Evolutionary conservation across 2,888 invertebrate species (phyloP).

Genomic region (Nemotelus pantherinus): DNA sequence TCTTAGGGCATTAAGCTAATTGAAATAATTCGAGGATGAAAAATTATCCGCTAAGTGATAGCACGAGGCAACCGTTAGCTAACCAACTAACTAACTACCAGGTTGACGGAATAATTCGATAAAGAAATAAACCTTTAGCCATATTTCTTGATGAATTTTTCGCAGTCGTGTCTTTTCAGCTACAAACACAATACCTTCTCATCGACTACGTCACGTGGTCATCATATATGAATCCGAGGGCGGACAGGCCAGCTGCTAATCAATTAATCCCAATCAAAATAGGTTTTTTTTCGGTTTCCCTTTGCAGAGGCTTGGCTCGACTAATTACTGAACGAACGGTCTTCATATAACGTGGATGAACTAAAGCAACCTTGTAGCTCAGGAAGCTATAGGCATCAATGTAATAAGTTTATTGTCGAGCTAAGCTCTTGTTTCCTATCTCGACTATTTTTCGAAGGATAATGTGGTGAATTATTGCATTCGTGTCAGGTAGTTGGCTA

Average conservation of each 20-base stretch:
- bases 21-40: constrained; percentile 46
- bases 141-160: constrained; percentile 13
- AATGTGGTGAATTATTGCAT: constrained; percentile 31
- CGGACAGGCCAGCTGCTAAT: constrained; percentile 44
- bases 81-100: neutral
- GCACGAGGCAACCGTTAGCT: constrained; percentile 29
- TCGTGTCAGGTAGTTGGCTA: neutral
- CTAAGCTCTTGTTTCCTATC: constrained; percentile 25
- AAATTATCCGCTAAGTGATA: constrained; percentile 29
- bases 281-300: neutral
- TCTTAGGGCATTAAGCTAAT: constrained; percentile 50
- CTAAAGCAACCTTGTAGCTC: constrained; percentile 13
- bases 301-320: constrained; percentile 50
- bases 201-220: neutral
- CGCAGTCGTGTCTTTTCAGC: too few relatives aligned
- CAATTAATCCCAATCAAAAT: constrained; percentile 52
- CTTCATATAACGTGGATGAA: too few relatives aligned
- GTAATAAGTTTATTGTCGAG: constrained; percentile 27
- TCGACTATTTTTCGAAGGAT: constrained; percentile 20
- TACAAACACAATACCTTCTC: too few relatives aligned
- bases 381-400: constrained; percentile 1
- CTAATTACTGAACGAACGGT: constrained; percentile 45
- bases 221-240: constrained; percentile 2
- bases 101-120: constrained; percentile 22
- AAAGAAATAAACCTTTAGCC: constrained; percentile 29